These are phyloP conservation scores for Zoroaster sp. DNA, from an alignment of 53 echinoderm and acorn worm genomes.

Conservation along the genomic window DNA sequence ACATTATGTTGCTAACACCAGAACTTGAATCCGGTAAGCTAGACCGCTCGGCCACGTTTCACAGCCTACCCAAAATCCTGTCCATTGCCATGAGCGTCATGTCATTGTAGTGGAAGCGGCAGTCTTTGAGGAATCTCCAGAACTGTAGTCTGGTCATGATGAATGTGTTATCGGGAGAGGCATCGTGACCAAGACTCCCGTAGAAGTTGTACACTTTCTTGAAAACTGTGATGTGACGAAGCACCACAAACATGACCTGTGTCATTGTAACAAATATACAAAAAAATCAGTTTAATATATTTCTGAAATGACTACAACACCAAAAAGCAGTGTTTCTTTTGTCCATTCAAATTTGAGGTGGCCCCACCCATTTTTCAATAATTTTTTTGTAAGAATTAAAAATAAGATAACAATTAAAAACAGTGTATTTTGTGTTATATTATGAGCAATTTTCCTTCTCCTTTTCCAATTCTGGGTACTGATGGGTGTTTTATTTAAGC, in stretches of 20 bases:
- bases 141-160: constrained; percentile 98
- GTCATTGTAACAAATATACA: no score
- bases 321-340: not conserved
- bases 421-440: no score
- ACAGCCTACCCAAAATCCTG: constrained; percentile 74
- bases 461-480: no score
- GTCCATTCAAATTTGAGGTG: not conserved
- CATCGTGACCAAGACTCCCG: constrained; percentile 94
- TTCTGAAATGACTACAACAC: not conserved
- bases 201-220: constrained; percentile 98
- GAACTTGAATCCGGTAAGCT: no score
- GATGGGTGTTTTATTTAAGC: no score
- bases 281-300: not conserved
- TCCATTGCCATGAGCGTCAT: constrained; percentile 90
- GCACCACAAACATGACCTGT: constrained; percentile 96
- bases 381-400: not conserved
- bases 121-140: constrained; percentile 96
- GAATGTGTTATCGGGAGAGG: constrained; percentile 93
- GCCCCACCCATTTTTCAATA: not conserved
- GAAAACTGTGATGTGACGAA: constrained; percentile 85
- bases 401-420: not conserved
- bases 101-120: constrained; percentile 82
- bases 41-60: not conserved
- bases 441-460: no score
- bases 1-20: no score